phyloP scores from a whole-genome alignment of 2,888 invertebrate genomes.

The Spilarctia lutea region DNA sequence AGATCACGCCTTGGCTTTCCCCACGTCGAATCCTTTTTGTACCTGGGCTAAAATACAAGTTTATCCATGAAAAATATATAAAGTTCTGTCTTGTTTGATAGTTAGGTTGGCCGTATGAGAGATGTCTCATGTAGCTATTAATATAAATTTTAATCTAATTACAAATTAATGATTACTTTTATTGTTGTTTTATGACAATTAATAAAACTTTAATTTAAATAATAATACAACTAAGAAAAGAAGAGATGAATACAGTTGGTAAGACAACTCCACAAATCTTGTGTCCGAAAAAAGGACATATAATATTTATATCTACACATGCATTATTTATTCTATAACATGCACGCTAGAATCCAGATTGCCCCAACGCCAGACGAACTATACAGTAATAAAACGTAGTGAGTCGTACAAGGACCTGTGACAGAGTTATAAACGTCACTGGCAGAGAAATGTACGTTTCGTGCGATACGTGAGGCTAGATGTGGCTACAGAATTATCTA shows the following conservation, averaged over 20 bases:
- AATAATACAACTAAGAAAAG: too few relatives aligned
- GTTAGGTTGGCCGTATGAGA: too few relatives aligned
- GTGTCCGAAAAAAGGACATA: neutral
- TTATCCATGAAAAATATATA: too few relatives aligned
- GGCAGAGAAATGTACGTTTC: neutral
- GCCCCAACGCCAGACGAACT: neutral
- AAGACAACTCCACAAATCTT: neutral
- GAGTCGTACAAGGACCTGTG: neutral
- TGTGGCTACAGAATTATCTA: neutral
- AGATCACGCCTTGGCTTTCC: too few relatives aligned
- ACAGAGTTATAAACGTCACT: conserved; percentile 12
- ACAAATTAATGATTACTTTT: too few relatives aligned
- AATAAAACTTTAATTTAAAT: too few relatives aligned
- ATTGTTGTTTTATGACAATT: too few relatives aligned
- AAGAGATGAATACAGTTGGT: neutral
- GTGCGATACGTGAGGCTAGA: neutral
- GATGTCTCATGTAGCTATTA: too few relatives aligned
- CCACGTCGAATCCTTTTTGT: too few relatives aligned
- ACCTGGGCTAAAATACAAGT: too few relatives aligned
- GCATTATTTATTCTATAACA: neutral
- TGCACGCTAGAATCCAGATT: neutral
- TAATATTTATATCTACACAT: neutral
- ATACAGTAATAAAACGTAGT: conserved; percentile 2
- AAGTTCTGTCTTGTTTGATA: too few relatives aligned
- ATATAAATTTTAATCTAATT: too few relatives aligned